Evolutionary conservation across 2,113 vertebrate genomes (phyloP), one percentile per base, ranked within the genome.

Genomic region (Oryzias curvinotus): DNA sequence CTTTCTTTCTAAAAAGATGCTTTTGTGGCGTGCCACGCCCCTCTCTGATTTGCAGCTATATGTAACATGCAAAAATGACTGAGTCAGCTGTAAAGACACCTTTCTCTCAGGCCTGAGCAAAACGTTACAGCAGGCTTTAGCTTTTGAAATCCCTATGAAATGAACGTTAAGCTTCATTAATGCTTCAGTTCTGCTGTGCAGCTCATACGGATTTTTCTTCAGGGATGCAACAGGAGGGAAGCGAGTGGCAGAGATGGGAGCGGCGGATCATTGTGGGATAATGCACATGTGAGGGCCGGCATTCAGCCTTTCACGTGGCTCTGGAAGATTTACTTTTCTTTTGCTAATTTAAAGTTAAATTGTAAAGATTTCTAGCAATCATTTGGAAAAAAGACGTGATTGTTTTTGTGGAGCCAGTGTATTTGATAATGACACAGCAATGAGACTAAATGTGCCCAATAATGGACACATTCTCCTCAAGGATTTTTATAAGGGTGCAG

Each of bases 121-220:
- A 78, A 77, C 12, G 10, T 78, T 73, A 66, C 59, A 23, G 50
- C 57, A 62, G 59, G 69, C 60, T 61, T 78, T 62, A 61, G 55
- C 67, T 56, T 71, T 78, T 80, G 67, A 75, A 77, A 57, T 52
- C 36, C 58, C 74, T 73, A n/a, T 71, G 19, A 43, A 54, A 79
- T 52, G 57, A 69, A 82, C 80, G 71, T 73, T 86, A 83, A 84
- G 82, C 78, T 65, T 73, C 72, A 77, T 82, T 80, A 71, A 77
- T 62, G 65, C 65, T 65, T 25, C 14, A 7, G 19, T 62, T 72
- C 67, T 52, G 21, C 65, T 60, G 77, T 56, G 61, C 52, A 21
- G 61, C 65, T 70, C 51, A 0, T 82, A 84, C 74, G 58, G 79
- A 84, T 88, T 83, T 85, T 78, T 88, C 73, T 46, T 46, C 0